Percentiles rank a stretch among this genome's conserved stretches.
phyloP scores from a whole-genome alignment of 2,888 invertebrate species.

The Acleris emargana region DNA sequence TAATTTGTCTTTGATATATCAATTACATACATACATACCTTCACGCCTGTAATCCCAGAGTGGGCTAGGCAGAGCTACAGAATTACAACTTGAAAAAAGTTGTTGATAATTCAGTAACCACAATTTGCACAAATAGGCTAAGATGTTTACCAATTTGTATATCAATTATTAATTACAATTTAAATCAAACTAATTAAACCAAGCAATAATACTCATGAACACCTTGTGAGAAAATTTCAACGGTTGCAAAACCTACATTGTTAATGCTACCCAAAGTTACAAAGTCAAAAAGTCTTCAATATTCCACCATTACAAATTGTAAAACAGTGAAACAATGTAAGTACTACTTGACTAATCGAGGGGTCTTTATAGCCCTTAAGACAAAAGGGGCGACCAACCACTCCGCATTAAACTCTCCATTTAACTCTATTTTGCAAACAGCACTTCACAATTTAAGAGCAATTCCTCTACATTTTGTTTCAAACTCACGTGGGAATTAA shows the following conservation, averaged over 20 bases:
- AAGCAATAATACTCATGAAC: background rate
- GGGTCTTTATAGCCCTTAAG: constrained; percentile 41
- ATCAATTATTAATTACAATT: no score
- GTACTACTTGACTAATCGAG: constrained; percentile 14
- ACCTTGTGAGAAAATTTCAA: background rate
- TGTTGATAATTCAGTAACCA: no score
- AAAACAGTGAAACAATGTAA: constrained; percentile 13
- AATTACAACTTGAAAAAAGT: no score
- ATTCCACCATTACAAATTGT: constrained; percentile 9
- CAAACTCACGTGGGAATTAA: constrained; percentile 62
- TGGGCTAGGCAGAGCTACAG: no score
- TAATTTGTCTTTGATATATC: no score
- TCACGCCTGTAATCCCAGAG: no score
- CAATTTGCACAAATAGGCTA: no score
- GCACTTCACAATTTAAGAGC: constrained; percentile 56
- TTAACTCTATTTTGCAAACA: constrained; percentile 79
- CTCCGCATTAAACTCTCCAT: constrained; percentile 57
- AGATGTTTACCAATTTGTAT: no score
- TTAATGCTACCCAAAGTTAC: background rate
- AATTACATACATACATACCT: no score
- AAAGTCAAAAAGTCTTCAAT: constrained; percentile 7
- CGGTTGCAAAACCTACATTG: background rate
- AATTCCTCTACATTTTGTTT: constrained; percentile 60
- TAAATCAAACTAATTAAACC: no score
- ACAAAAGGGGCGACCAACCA: constrained; percentile 60